Evolutionary conservation across 2,113 vertebrate species (phyloP).

Genomic region (Gila orcuttii): DNA sequence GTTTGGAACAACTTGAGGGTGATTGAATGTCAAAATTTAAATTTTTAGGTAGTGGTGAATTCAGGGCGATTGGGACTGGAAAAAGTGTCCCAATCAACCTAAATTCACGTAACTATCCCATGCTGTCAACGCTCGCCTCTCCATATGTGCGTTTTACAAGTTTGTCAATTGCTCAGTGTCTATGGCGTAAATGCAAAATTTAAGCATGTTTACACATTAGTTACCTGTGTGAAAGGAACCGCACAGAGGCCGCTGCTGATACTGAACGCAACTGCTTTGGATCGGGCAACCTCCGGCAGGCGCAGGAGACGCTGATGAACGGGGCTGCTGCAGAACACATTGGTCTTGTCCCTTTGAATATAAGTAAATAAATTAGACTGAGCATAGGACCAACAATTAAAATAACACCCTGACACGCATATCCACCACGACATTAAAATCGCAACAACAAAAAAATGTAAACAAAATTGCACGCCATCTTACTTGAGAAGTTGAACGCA

Average conservation of each 20-base stretch:
- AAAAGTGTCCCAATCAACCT: no score
- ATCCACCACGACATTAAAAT: neutral
- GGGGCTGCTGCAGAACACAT: constrained; percentile 54
- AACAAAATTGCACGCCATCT: neutral
- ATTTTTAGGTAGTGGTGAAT: no score
- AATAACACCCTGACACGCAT: neutral
- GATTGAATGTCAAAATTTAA: no score
- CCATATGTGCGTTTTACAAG: neutral
- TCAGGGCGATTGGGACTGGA: no score
- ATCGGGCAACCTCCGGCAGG: constrained; percentile 52
- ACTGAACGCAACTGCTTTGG: constrained; percentile 56
- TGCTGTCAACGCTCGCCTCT: neutral
- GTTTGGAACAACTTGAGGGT: no score
- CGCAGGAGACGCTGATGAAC: constrained; percentile 36
- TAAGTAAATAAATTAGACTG: neutral
- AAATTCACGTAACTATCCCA: no score
- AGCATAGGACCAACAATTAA: neutral
- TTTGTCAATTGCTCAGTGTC: neutral
- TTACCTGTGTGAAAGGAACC: constrained; percentile 74
- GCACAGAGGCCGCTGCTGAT: constrained; percentile 68
- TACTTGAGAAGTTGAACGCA: constrained; percentile 70
- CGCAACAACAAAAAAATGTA: no score
- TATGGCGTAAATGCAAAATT: neutral
- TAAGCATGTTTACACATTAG: neutral
- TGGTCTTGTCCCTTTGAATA: constrained; percentile 58